Conservation (phyloP, 2,888 invertebrate species). For the Bombyx huttoni region DNA sequence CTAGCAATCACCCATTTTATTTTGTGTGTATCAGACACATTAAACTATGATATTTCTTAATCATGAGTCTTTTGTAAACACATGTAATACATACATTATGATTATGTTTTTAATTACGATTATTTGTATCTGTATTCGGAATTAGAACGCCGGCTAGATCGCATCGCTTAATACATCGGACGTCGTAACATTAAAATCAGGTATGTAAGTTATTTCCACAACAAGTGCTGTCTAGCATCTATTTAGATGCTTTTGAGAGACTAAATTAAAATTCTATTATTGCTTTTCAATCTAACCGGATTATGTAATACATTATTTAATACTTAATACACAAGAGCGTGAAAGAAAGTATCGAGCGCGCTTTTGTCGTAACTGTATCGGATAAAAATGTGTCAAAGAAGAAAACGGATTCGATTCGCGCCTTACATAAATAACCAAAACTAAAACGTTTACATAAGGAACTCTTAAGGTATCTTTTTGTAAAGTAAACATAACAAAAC, state of each 20-base stretch:
- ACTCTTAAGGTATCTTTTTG: conserved; percentile 6
- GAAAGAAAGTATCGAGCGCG: conserved; percentile 29
- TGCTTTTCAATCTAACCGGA: conserved; percentile 7
- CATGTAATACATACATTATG: too few relatives aligned
- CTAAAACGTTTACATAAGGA: conserved; percentile 18
- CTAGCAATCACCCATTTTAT: too few relatives aligned
- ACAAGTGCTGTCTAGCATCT: neutral
- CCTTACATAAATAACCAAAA: conserved; percentile 16
- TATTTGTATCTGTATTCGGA: too few relatives aligned
- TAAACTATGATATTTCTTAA: too few relatives aligned
- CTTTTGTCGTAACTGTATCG: conserved; percentile 23
- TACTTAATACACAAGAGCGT: conserved; percentile 12
- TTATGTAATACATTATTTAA: conserved; percentile 37
- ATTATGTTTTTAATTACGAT: too few relatives aligned
- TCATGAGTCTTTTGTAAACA: too few relatives aligned
- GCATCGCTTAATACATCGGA: too few relatives aligned
- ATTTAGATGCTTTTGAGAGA: neutral
- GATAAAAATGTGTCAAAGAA: conserved; percentile 24
- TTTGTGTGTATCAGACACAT: too few relatives aligned
- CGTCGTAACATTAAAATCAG: neutral
- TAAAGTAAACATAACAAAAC: neutral
- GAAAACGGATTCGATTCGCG: conserved; percentile 18
- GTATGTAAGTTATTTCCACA: neutral
- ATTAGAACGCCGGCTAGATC: too few relatives aligned
- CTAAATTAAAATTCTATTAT: conserved; percentile 1